Percentiles rank a stretch among this genome's conserved stretches.
phyloP scores from a whole-genome alignment of 2,797 vertebrate genomes.

The Micromesistius poutassou region DNA sequence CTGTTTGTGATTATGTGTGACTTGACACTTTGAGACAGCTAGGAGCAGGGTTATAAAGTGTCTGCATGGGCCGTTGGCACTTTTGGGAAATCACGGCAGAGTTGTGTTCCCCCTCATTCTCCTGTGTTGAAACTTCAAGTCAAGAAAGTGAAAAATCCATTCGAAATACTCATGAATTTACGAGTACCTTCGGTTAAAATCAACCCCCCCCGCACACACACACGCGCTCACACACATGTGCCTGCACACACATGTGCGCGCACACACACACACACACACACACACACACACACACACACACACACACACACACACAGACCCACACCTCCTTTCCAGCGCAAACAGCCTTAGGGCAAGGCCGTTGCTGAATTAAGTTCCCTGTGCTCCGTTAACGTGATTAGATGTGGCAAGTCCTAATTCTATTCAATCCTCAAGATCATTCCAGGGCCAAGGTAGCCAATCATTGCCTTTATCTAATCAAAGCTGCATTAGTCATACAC shows the following conservation, averaged over 20 bases:
- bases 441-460: constrained; percentile 22
- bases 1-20: not conserved
- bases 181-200: not conserved
- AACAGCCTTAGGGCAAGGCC: not conserved
- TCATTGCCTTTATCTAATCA: constrained; percentile 38
- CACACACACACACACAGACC: not conserved
- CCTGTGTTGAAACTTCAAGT: not conserved
- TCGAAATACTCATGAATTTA: not conserved
- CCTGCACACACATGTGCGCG: no score
- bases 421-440: constrained; percentile 27
- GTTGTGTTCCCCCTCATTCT: not conserved
- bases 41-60: not conserved
- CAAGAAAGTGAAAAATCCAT: not conserved
- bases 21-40: not conserved
- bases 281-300: no score
- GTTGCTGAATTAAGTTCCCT: constrained; percentile 38
- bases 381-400: constrained; percentile 45
- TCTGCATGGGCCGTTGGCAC: not conserved
- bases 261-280: no score
- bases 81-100: not conserved
- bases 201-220: no score
- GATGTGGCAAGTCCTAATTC: constrained; percentile 34
- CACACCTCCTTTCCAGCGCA: not conserved
- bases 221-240: no score
- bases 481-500: not conserved